Conservation (phyloP, 2,113 vertebrate genomes). For the Erinaceus europaeus region DNA sequence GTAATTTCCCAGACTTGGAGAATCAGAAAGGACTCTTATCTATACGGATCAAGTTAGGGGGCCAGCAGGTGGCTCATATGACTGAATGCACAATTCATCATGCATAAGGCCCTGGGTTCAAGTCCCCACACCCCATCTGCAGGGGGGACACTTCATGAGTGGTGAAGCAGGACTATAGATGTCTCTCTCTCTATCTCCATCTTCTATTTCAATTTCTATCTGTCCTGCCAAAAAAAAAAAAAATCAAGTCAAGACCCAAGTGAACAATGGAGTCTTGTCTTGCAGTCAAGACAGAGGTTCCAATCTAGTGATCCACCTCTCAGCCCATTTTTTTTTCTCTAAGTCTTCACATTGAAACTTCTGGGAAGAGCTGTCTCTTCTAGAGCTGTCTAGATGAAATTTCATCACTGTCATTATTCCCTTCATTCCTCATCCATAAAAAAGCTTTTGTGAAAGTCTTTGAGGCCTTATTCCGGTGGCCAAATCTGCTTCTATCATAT, state of each 20-base stretch:
- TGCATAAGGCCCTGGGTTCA: not conserved
- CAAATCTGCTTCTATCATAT: not conserved
- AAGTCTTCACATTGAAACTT: not conserved
- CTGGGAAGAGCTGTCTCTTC: not conserved
- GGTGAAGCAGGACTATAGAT: not conserved
- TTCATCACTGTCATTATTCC: not conserved
- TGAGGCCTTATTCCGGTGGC: not conserved
- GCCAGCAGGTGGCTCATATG: too few species aligned
- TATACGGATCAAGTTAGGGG: too few species aligned
- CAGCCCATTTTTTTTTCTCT: not conserved
- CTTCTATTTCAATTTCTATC: too few species aligned
- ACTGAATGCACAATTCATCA: too few species aligned
- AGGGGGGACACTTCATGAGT: not conserved
- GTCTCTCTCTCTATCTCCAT: too few species aligned
- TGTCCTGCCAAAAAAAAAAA: not conserved
- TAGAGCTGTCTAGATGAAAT: not conserved
- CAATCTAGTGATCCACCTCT: too few species aligned
- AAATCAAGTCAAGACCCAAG: too few species aligned
- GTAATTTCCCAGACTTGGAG: not conserved
- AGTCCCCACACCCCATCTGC: not conserved
- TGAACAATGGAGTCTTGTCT: not conserved
- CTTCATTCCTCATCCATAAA: not conserved
- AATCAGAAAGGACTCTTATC: not conserved
- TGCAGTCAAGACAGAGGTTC: not conserved
- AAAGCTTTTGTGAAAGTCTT: not conserved